Evolutionary conservation across 2,113 vertebrate species (phyloP), one percentile per base, ranked within the genome.

Genomic region (Trinectes maculatus): DNA sequence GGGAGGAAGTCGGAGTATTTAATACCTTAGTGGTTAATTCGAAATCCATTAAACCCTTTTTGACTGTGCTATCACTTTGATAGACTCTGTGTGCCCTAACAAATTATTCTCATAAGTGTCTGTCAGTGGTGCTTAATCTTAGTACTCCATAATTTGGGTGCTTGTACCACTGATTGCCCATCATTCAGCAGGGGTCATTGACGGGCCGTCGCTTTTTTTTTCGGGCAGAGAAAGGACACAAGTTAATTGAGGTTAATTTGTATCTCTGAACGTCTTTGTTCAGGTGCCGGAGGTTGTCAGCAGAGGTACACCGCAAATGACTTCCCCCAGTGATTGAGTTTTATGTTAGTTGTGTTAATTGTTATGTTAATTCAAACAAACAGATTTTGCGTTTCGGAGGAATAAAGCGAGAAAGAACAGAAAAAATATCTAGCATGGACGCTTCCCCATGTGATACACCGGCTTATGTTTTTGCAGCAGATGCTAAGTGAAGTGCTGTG

Each of bases 241-340:
- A 25, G 61, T 82, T 89, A 88, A 90, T 85, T 82, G 77, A 79
- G 84, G 87, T 87, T 89, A 85, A 83, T 76, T 73, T 79, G 58
- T 49, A 46, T 80, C 65, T 80, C 70, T 49, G 53, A 84, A 58
- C 66, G 76, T 59, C 58, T 79, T 28, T 34, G 74, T 70, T 63
- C 71, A 79, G 60, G 79, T 78, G 79, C 37, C 44, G 51, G 34
- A 81, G 61, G 69, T 57, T 74, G 55, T 63, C 60, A 55, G 57
- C 13, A 37, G 22, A 54, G 37, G n/a, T n/a, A 12, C 21, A 29
- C 39, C 47, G 74, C 28, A 48, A 74, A 79, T 57, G 8, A 24
- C 39, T 43, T 36, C 9, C 5, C 21, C 31, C 18, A 10, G 5
- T n/a, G 68, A 26, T 34, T 49, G 19, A 57, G 33, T 49, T 66